Conservation (phyloP, 2,113 vertebrate genomes). For the Malaclemys terrapin region DNA sequence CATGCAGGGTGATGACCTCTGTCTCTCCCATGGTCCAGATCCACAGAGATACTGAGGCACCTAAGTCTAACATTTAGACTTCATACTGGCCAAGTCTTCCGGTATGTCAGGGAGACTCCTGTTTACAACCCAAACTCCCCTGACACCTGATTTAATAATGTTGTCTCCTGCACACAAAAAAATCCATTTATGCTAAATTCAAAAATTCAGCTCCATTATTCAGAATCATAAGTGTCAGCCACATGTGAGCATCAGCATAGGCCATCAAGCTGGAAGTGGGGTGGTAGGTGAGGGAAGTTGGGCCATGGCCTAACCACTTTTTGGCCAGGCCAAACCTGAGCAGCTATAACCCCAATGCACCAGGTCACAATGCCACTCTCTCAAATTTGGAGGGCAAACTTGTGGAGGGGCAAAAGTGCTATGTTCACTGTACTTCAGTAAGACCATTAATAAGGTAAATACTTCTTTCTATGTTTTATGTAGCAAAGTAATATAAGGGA, state of each 20-base stretch:
- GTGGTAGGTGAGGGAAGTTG: too few species aligned
- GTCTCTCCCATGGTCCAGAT: neutral
- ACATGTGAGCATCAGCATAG: neutral
- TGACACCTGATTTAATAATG: neutral
- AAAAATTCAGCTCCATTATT: neutral
- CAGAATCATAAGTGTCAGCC: neutral
- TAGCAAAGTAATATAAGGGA: neutral
- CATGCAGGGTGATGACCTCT: neutral
- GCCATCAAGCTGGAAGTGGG: neutral
- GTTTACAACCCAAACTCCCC: neutral
- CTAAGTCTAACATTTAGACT: neutral
- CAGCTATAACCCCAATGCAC: neutral
- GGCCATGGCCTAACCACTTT: neutral
- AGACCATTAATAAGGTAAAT: neutral
- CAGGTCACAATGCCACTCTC: neutral
- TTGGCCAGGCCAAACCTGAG: neutral
- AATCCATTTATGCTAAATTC: neutral
- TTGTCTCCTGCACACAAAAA: neutral
- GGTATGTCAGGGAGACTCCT: neutral
- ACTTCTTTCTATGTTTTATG: neutral
- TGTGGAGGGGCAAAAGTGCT: neutral
- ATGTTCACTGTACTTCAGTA: neutral
- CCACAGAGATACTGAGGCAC: neutral
- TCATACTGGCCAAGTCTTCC: neutral
- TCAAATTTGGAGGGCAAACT: neutral